Evolutionary conservation across 2,113 vertebrate species (phyloP).

Genomic region (Cynocephalus volans): DNA sequence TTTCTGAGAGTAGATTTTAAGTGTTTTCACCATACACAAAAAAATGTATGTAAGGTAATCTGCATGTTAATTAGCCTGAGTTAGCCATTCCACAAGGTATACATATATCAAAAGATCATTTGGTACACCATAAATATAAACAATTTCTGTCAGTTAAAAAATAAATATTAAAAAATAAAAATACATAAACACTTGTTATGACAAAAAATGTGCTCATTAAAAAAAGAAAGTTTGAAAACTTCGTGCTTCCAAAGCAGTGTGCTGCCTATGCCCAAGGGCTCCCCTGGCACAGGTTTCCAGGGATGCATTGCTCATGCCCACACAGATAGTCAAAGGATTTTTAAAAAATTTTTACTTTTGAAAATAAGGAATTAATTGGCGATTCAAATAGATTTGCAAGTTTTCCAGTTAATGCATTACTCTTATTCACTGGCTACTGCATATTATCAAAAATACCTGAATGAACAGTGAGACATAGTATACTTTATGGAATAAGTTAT

Average conservation of each 20-base stretch:
- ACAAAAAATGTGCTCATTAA: not conserved
- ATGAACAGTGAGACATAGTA: not conserved
- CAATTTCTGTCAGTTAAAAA: not conserved
- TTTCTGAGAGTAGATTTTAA: not conserved
- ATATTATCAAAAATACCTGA: not conserved
- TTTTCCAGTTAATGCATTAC: not conserved
- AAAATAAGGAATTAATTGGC: not conserved
- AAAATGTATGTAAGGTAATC: not conserved
- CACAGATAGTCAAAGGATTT: slow-evolving; percentile 26
- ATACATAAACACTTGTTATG: not conserved
- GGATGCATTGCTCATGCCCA: not conserved
- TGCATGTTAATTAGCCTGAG: not conserved
- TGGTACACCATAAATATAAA: not conserved
- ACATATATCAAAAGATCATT: not conserved
- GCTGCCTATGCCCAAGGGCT: not conserved
- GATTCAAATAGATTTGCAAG: not conserved
- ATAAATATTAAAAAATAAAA: not conserved
- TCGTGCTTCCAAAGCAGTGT: not conserved
- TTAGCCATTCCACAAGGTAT: not conserved
- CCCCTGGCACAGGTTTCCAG: not conserved
- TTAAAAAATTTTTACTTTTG: slow-evolving; percentile 77
- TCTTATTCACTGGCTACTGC: not conserved
- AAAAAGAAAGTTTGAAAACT: not conserved
- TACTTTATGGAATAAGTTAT: not conserved
- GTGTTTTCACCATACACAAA: not conserved